Percentiles rank a stretch among this genome's conserved stretches.
Conservation (phyloP, 2,797 vertebrate species). For the Bryconaethiops microstoma region DNA sequence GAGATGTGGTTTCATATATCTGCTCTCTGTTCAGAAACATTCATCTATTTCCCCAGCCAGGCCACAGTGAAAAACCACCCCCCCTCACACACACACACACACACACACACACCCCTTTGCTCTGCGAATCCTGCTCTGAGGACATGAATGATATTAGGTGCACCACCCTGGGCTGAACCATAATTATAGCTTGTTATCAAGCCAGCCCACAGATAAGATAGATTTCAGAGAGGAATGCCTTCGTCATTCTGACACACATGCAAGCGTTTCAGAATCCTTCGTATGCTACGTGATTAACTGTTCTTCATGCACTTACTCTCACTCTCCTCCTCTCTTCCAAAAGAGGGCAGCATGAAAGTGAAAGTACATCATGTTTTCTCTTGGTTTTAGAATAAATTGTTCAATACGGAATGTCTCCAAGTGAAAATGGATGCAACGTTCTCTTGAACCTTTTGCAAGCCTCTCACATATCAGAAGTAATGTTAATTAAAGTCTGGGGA, state of each 20-base stretch:
- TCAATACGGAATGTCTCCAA: not conserved
- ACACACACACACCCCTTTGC: constrained; percentile 28
- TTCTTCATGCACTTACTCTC: constrained; percentile 21
- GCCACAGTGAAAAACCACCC: constrained; percentile 56
- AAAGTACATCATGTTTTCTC: constrained; percentile 16
- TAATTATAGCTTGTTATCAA: constrained; percentile 72
- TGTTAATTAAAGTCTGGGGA: constrained; percentile 5
- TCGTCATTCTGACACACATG: constrained; percentile 61
- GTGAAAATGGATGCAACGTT: not conserved
- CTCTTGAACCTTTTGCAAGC: not conserved
- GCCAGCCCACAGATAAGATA: constrained; percentile 71
- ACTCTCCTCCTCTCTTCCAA: constrained; percentile 38
- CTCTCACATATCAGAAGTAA: constrained; percentile 8
- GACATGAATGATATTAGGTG: constrained; percentile 62
- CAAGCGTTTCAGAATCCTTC: constrained; percentile 25
- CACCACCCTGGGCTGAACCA: constrained; percentile 62
- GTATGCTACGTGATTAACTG: constrained; percentile 17
- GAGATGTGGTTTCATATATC: constrained; percentile 66
- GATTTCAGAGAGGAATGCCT: constrained; percentile 74
- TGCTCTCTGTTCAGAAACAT: constrained; percentile 62
- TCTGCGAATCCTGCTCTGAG: constrained; percentile 39
- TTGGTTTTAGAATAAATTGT: constrained; percentile 15
- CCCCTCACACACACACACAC: constrained; percentile 3
- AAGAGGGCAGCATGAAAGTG: constrained; percentile 53
- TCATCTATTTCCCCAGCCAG: constrained; percentile 57